Base-by-base conservation (phyloP, 1,140 invertebrate species). In the Anastrepha ludens region DNA sequence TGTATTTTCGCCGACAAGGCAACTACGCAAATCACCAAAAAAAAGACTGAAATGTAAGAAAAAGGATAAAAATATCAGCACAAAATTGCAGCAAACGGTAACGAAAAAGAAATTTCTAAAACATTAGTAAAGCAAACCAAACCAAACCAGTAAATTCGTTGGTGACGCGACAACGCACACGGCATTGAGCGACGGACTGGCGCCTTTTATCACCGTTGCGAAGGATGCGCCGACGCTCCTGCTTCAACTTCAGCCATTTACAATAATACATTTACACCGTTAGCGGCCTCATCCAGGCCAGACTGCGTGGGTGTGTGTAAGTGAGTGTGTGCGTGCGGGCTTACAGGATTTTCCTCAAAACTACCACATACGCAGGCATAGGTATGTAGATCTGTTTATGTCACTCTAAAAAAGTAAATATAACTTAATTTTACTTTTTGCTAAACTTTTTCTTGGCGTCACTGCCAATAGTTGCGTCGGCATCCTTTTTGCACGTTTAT, bases 161-260 rank as follows among this genome's bases (percentile, higher is more conserved):
- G 59, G 89, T 89, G 89, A 87, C 62, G 59, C 89, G 88, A 74
- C 88, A 91, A 89, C 89, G 89, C 88, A 90, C 91, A 91, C 87
- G 90, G 89, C 58, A 62, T 41, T 62, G 58, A 41, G 90, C 91
- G 91, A 89, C 91, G 91, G 89, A 91, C 90, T 92, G 91, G 91
- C 91, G 91, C 91, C 91, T 92, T 91, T 92, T 91, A 92, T 92
- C 91, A 91, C 91, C 91, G 91, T 91, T 85, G 17, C 59, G 50
- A 41, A 86, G 85, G 85, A 86, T 86, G 55, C 55, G 74, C 74
- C 85, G 74, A 44, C 44, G 20, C 8, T 13, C 29, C 29, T 29
- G 15, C 41, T 11, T 3, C 17, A 11, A 13, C 41, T 15, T 4
- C 47, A 81, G 74, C 74, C 41, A 3, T 86, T 74, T 74, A 29